Conservation (phyloP, 2,888 invertebrate species). For the Caenorhabditis afra region DNA sequence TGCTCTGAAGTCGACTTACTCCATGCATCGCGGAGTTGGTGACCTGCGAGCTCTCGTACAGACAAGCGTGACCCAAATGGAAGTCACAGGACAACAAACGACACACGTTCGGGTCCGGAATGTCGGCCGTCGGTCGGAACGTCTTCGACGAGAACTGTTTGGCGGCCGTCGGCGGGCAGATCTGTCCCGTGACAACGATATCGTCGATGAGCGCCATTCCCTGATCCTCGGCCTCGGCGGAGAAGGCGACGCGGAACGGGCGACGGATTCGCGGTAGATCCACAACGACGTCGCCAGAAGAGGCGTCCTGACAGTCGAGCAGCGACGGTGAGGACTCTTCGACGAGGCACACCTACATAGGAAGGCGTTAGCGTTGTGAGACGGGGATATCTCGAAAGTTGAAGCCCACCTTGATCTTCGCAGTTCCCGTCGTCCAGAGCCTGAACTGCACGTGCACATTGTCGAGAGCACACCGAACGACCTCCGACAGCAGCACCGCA, state of each 20-base stretch:
- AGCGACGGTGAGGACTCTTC: conserved; percentile 70
- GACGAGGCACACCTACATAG: conserved; percentile 69
- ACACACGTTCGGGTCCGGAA: conserved; percentile 78
- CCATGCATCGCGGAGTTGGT: conserved; percentile 63
- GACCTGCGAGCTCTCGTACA: conserved; percentile 73
- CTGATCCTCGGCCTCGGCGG: conserved; percentile 67
- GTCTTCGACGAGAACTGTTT: conserved; percentile 69
- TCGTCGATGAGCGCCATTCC: conserved; percentile 73
- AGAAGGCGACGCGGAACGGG: conserved; percentile 71
- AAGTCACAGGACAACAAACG: conserved; percentile 77
- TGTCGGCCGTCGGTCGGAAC: conserved; percentile 62
- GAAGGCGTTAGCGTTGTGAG: no score
- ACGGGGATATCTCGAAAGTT: neutral
- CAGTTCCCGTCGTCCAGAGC: conserved; percentile 70
- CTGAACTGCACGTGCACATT: conserved; percentile 68
- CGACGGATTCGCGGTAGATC: conserved; percentile 70
- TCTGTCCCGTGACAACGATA: conserved; percentile 61
- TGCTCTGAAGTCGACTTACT: conserved; percentile 18
- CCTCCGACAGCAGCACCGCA: conserved; percentile 69
- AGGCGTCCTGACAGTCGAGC: conserved; percentile 70
- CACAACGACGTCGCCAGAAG: conserved; percentile 66
- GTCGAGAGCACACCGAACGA: conserved; percentile 66
- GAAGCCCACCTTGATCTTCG: conserved; percentile 68
- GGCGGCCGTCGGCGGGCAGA: conserved; percentile 65
- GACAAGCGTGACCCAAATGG: conserved; percentile 73